phyloP scores from a whole-genome alignment of 2,888 invertebrate species.

The Plebejus argus region DNA sequence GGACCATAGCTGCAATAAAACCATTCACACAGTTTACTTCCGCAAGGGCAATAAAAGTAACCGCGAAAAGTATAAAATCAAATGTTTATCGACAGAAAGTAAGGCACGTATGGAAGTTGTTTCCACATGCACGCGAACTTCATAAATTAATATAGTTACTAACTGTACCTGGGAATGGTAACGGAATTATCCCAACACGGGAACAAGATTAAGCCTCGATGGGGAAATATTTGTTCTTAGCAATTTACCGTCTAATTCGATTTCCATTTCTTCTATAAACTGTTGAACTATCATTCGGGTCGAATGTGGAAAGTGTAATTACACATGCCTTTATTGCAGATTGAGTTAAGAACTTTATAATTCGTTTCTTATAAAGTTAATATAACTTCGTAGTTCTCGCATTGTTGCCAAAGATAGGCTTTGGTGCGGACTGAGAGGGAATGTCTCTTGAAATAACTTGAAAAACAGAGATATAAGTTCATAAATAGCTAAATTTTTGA shows the following conservation, averaged over 20 bases:
- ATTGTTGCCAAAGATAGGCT: constrained; percentile 13
- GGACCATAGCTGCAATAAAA: not conserved
- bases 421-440: not conserved
- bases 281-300: constrained; percentile 28
- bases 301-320: constrained; percentile 24
- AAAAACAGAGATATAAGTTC: not conserved
- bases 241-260: constrained; percentile 37
- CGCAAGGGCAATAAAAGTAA: not conserved
- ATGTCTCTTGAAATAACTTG: not conserved
- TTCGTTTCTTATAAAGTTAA: constrained; percentile 24
- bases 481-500: constrained; percentile 1
- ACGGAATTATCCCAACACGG: constrained; percentile 38
- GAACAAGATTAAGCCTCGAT: constrained; percentile 35
- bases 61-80: constrained; percentile 19
- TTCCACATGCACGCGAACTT: constrained; percentile 33
- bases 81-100: constrained; percentile 27
- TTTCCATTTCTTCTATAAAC: constrained; percentile 31
- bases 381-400: constrained; percentile 8
- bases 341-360: constrained; percentile 21
- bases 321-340: constrained; percentile 16
- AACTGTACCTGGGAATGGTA: constrained; percentile 39
- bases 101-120: constrained; percentile 11
- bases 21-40: not conserved
- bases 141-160: constrained; percentile 40
- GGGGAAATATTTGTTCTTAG: constrained; percentile 39